These are phyloP conservation scores for Aelia acuminata DNA, from an alignment of 2,888 invertebrate genomes.

Conservation along the genomic window DNA sequence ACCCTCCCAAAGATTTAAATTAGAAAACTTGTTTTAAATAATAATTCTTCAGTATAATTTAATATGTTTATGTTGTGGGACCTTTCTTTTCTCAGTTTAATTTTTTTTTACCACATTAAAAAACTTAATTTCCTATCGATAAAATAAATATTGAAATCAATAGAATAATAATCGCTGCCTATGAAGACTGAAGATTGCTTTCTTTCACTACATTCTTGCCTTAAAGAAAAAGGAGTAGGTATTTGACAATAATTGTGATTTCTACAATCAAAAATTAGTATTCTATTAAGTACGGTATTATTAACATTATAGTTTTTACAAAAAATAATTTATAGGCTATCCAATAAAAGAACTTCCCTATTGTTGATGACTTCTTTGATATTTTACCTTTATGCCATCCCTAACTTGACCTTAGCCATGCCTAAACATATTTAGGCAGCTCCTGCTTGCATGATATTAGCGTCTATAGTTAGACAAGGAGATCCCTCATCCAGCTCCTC, in stretches of 20 bases:
- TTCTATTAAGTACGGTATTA: not conserved
- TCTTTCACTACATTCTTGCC: not conserved
- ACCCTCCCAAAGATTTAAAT: too few species aligned
- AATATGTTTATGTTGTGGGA: not conserved
- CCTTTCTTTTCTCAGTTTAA: not conserved
- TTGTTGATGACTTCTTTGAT: not conserved
- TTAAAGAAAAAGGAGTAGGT: not conserved
- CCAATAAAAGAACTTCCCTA: not conserved
- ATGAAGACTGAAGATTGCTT: not conserved
- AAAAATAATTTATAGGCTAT: not conserved
- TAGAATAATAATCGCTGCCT: not conserved
- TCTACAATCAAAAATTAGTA: conserved; percentile 1
- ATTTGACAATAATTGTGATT: not conserved
- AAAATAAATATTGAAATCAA: not conserved
- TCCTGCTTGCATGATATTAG: too few species aligned
- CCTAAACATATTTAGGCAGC: too few species aligned
- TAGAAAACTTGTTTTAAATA: too few species aligned
- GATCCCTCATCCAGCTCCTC: too few species aligned
- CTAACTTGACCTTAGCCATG: too few species aligned
- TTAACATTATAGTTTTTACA: not conserved
- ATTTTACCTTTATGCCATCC: too few species aligned
- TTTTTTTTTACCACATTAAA: not conserved
- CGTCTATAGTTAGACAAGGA: too few species aligned
- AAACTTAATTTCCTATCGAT: not conserved
- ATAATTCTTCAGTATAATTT: too few species aligned